A percentile compares a stretch with the other conserved stretches of the same genome.
Conservation (phyloP, 2,888 invertebrate species). For the Leptopilina myrica region DNA sequence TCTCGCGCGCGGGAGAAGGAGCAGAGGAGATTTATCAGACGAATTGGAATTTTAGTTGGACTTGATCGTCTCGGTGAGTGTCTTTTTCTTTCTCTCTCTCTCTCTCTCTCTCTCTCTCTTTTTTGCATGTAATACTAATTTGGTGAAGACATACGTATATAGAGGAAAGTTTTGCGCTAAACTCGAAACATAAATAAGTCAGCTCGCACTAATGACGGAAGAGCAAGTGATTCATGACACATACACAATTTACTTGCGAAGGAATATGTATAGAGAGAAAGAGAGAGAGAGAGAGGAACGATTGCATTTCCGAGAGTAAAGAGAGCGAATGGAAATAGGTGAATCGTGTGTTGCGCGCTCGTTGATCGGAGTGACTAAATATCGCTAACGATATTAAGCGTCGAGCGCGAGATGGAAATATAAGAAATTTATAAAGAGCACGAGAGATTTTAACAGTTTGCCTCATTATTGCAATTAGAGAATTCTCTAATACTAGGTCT, state of each 20-base stretch:
- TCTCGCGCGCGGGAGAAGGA: too few relatives aligned
- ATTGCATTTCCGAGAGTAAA: slow-evolving; percentile 16
- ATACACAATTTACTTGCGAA: slow-evolving; percentile 18
- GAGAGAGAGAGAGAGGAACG: background rate
- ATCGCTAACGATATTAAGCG: slow-evolving; percentile 52
- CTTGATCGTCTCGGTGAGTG: too few relatives aligned
- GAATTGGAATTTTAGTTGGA: too few relatives aligned
- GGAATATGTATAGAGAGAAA: background rate
- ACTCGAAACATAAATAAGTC: slow-evolving; percentile 17
- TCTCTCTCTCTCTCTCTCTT: background rate
- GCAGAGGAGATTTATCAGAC: too few relatives aligned
- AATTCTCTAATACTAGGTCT: slow-evolving; percentile 60
- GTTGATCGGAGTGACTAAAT: slow-evolving; percentile 44
- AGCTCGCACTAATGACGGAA: slow-evolving; percentile 4
- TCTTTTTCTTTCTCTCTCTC: background rate
- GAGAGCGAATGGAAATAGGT: slow-evolving; percentile 16
- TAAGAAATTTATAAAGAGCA: slow-evolving; percentile 38
- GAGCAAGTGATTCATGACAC: slow-evolving; percentile 27
- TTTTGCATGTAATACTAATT: background rate
- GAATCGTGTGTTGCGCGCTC: slow-evolving; percentile 10
- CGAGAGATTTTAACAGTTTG: background rate
- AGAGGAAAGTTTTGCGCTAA: background rate
- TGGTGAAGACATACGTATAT: background rate
- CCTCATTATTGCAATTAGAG: slow-evolving; percentile 69
- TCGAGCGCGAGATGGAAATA: slow-evolving; percentile 25